Conservation (phyloP, 23 tunicate genomes). For the Botrylloides violaceus region DNA sequence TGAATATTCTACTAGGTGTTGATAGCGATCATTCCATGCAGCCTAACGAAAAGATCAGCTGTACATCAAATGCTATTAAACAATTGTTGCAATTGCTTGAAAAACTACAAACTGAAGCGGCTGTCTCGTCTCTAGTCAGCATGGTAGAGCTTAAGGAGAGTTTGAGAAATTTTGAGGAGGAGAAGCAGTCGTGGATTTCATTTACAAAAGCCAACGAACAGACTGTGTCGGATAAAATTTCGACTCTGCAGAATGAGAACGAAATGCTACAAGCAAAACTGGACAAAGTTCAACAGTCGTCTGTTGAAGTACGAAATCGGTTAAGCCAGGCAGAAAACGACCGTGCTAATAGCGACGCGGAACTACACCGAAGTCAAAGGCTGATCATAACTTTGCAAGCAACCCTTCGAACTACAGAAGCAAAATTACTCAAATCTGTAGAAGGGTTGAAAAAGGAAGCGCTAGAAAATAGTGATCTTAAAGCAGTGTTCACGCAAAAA, state of each 20-base stretch:
- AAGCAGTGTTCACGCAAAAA: background rate
- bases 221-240: background rate
- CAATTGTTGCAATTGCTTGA: background rate
- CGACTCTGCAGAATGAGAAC: background rate
- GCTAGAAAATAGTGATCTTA: background rate
- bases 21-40: background rate
- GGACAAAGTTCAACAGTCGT: background rate
- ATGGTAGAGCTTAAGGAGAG: slow-evolving; percentile 9
- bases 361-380: background rate
- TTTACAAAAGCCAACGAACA: background rate
- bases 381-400: background rate
- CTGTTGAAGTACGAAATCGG: background rate
- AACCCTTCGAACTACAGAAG: background rate
- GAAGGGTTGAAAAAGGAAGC: background rate
- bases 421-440: background rate
- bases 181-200: background rate
- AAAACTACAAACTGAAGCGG: background rate
- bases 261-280: background rate
- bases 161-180: background rate
- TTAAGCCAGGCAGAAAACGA: background rate
- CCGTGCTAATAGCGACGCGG: background rate
- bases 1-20: background rate
- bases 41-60: background rate
- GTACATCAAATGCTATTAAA: background rate
- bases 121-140: background rate